Conservation (phyloP, 2,888 invertebrate species). For the Pristionchus entomophagus region DNA sequence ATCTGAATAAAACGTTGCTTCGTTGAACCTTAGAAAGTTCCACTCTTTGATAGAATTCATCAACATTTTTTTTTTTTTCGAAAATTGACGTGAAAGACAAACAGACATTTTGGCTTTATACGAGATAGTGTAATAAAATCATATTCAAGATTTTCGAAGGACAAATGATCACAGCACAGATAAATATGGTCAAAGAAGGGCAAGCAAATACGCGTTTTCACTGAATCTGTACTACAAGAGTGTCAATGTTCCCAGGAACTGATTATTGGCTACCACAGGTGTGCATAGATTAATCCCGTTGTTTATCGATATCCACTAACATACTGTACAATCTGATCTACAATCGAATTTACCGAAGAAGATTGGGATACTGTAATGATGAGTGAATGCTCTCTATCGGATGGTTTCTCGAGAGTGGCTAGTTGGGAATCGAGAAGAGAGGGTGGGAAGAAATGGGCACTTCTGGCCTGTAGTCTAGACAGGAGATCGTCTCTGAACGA, state of each 20-base stretch:
- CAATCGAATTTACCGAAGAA: neutral
- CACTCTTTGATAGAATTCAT: too few species aligned
- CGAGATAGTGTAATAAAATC: too few species aligned
- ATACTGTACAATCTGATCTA: neutral
- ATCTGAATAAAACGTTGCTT: neutral
- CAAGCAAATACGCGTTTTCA: too few species aligned
- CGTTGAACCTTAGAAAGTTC: too few species aligned
- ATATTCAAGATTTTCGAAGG: too few species aligned
- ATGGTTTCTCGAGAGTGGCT: constrained; percentile 23
- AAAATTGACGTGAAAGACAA: too few species aligned
- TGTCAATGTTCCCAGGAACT: constrained; percentile 5
- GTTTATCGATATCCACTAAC: neutral
- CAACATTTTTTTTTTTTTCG: too few species aligned
- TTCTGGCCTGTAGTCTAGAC: neutral
- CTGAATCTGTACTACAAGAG: too few species aligned
- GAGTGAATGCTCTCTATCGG: neutral
- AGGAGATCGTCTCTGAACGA: constrained; percentile 1
- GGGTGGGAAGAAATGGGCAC: constrained; percentile 17
- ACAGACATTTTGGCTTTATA: too few species aligned
- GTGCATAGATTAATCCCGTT: neutral
- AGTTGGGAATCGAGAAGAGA: constrained; percentile 33
- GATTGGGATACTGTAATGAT: neutral
- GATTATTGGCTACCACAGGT: neutral
- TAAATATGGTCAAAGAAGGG: too few species aligned
- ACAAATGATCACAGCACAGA: too few species aligned